Evolutionary conservation across 2,888 invertebrate species (phyloP).

Genomic region (Euplexia lucipara): DNA sequence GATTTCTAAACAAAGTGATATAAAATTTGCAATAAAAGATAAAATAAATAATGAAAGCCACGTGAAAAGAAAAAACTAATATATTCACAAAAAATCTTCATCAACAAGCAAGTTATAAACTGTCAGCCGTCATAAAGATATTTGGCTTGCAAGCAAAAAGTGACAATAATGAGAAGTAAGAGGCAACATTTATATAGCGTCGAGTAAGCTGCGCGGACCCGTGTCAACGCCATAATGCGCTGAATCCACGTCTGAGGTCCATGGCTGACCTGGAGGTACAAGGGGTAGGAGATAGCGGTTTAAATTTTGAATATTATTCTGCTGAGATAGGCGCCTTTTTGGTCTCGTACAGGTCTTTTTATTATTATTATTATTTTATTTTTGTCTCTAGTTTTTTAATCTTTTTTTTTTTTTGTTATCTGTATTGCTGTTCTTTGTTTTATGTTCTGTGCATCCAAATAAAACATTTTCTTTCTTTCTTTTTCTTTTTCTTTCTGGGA

Average conservation of each 20-base stretch:
- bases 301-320: too few relatives aligned
- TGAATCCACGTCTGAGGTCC: slow-evolving; percentile 66
- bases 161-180: slow-evolving; percentile 63
- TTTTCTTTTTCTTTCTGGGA: too few relatives aligned
- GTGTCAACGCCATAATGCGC: slow-evolving; percentile 69
- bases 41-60: not conserved
- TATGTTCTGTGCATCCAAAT: too few relatives aligned
- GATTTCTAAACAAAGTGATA: too few relatives aligned
- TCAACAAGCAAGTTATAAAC: slow-evolving; percentile 38
- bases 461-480: too few relatives aligned
- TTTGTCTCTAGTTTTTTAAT: too few relatives aligned
- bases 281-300: slow-evolving; percentile 21
- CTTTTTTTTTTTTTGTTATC: too few relatives aligned
- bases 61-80: slow-evolving; percentile 12
- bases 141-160: slow-evolving; percentile 56
- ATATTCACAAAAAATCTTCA: slow-evolving; percentile 46
- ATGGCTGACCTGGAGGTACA: slow-evolving; percentile 15
- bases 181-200: slow-evolving; percentile 70
- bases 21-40: too few relatives aligned
- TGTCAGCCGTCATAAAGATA: slow-evolving; percentile 51
- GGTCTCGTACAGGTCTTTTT: too few relatives aligned
- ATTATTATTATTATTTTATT: too few relatives aligned
- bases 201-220: slow-evolving; percentile 67
- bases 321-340: too few relatives aligned
- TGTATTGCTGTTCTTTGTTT: too few relatives aligned